phyloP scores from a whole-genome alignment of 2,113 vertebrate genomes.

The Xerus inauris region DNA sequence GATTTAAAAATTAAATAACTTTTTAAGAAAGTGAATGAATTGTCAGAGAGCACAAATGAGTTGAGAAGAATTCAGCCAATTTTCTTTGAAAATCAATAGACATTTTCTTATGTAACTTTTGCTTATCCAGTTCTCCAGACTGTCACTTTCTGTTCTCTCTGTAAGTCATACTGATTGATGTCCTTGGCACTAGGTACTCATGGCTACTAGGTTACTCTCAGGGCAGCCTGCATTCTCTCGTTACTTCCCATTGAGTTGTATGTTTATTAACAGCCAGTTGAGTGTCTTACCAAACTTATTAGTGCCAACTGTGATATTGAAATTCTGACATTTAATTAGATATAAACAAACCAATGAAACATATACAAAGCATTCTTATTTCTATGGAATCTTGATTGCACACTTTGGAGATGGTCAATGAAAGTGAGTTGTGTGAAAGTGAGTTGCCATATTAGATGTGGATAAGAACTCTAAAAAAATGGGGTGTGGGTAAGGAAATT shows the following conservation, averaged over 20 bases:
- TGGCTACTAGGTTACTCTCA: not conserved
- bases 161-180: not conserved
- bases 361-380: not conserved
- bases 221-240: not conserved
- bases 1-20: slow-evolving; percentile 1
- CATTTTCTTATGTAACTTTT: not conserved
- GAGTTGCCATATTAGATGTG: not conserved
- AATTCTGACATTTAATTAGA: not conserved
- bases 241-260: not conserved
- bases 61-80: not conserved
- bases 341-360: not conserved
- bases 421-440: not conserved
- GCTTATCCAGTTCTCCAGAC: not conserved
- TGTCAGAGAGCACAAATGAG: not conserved
- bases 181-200: not conserved
- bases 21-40: not conserved
- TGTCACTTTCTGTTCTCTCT: not conserved
- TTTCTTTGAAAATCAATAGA: not conserved
- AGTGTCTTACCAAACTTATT: not conserved
- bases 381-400: not conserved
- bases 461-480: not conserved
- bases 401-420: not conserved
- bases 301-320: not conserved
- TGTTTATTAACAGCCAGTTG: not conserved
- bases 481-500: not conserved